Evolutionary conservation across 1,140 invertebrate genomes (phyloP), one percentile per base, ranked within the genome.

Genomic region (Pachypsylla venusta): DNA sequence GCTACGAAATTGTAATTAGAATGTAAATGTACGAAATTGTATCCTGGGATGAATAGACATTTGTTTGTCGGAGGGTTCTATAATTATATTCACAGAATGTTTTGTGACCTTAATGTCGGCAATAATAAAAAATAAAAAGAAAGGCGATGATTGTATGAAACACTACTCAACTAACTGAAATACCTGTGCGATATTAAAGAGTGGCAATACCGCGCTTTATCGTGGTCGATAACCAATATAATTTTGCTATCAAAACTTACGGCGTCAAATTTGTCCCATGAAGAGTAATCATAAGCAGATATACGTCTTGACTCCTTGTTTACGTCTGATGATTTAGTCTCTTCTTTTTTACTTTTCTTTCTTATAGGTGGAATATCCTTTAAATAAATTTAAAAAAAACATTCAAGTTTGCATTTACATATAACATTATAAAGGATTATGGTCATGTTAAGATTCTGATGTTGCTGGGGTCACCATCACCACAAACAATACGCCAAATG

Each of bases 261-360:
- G 67, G 77, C 81, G 79, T 89, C 84, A 79, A 84, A 88, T 67
- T 86, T 85, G 25, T 89, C 85, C 85, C 86, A 90, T 22, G 80
- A 72, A 26, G 71, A 60, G 69, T 87, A 88, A 73, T 90, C 85
- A 61, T 72, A 78, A 0, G 71, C 67, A 67, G 67, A 66, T 68
- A 78, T 35, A 35, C 30, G 30, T 16, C 16, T 35, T 35, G 30
- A 35, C 16, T 35, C 16, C n/a, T n/a, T n/a, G n/a, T n/a, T n/a
- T 35, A 10, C 30, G n/a, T n/a, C n/a, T 7, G 30, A 10, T 35
- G 16, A 16, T 10, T 35, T 35, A 16, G 30, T 10, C 10, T 35
- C 30, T 35, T 35, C 30, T 35, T 35, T 35, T 35, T 35, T 35
- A 16, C 10, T 16, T 35, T 35, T 35, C 16, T 35, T 35, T 16